Evolutionary conservation across 2,113 vertebrate genomes (phyloP), one percentile per base, ranked within the genome.

Genomic region (Vidua chalybeata): DNA sequence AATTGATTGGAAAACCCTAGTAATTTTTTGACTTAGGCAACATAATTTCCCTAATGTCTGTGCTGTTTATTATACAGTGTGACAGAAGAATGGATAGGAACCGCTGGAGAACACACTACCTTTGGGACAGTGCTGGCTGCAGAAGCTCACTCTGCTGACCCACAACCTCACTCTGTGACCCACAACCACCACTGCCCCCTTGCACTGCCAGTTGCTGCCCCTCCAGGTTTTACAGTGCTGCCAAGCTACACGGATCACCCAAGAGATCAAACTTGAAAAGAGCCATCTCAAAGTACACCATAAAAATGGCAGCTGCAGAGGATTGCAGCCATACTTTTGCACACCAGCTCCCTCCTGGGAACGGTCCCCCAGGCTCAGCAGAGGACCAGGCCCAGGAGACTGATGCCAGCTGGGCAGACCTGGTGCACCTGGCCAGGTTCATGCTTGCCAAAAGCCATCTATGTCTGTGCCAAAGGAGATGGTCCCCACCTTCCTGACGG

Each of bases 401-500:
- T 69, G 55, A 9, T 51, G 41, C 59, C 4, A 8, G 11, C 30
- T 1, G 4, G 51, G 51, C 37, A 72, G 52, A 64, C 11, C 37
- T 54, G 27, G 23, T 21, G 30, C 28, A 51, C 18, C 33, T 13
- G 35, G 33, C 13, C 35, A 48, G 48, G 15, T 46, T 73, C 49
- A 19, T 1, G 3, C 6, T 78, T 5, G 3, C 23, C 6, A 10
- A 73, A 89, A 84, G 54, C 16, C 54, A 56, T 19, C 49, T 43
- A 2, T 11, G 13, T 35, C 63, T 56, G n/a, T 35, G 46, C 28
- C 80, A 52, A 52, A 89, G 62, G 48, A 85, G 46, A 23, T 49
- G n/a, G 30, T 61, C 21, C 14, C 10, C 0, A 0, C 13, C n/a
- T 69, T 74, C 51, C 54, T 4, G 3, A 61, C 0, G 1, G 6